A percentile compares a stretch with the other conserved stretches of the same genome.
phyloP scores from a whole-genome alignment of 2,113 vertebrate species.

The Australoheros scitulus region DNA sequence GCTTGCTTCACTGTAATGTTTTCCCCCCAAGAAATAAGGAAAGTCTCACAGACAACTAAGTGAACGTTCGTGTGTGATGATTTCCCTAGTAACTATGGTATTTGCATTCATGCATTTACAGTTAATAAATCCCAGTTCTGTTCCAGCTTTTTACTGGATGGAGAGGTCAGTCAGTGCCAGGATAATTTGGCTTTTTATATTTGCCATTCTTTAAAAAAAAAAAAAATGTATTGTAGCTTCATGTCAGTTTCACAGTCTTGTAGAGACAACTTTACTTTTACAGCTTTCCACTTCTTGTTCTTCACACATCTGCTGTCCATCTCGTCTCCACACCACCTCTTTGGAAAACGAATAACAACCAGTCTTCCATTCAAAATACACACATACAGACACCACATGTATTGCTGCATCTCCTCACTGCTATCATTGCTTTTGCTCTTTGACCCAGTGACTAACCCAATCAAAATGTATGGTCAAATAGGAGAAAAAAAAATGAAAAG shows the following conservation, averaged over 20 bases:
- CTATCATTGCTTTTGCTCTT: conserved; percentile 45
- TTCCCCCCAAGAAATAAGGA: conserved; percentile 19
- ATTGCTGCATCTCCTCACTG: conserved; percentile 15
- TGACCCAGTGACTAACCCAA: conserved; percentile 57
- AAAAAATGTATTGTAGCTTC: not conserved
- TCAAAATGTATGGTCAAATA: conserved; percentile 29
- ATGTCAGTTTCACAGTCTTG: conserved; percentile 6
- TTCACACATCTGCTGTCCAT: conserved; percentile 67
- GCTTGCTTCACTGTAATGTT: conserved; percentile 6
- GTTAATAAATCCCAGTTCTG: conserved; percentile 31
- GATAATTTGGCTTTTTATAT: conserved; percentile 19
- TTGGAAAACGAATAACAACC: conserved; percentile 64
- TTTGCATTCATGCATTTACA: conserved; percentile 37
- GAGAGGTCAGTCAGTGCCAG: not conserved
- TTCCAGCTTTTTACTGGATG: conserved; percentile 22
- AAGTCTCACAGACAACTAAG: conserved; percentile 17
- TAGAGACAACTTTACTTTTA: conserved; percentile 2
- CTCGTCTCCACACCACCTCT: conserved; percentile 27
- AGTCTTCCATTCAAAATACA: conserved; percentile 51
- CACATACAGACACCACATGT: conserved; percentile 34
- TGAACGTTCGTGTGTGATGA: conserved; percentile 15
- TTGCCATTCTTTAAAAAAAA: conserved; percentile 18
- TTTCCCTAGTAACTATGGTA: conserved; percentile 28
- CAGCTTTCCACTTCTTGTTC: conserved; percentile 27
- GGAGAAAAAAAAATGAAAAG: conserved; percentile 4